phyloP scores from a whole-genome alignment of 2,113 vertebrate species.

The Apus apus region DNA sequence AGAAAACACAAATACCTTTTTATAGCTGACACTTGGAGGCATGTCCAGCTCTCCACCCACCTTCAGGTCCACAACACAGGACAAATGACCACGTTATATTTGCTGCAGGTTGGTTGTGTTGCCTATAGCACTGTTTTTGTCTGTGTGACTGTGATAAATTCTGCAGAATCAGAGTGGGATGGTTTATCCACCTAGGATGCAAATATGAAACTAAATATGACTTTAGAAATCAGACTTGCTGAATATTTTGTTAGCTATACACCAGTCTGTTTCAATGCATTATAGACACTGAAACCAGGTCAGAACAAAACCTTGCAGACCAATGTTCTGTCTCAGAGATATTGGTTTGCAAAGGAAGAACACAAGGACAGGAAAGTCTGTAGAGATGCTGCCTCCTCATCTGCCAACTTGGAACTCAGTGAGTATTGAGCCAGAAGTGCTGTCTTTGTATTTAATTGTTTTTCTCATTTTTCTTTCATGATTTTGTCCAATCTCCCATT shows the following conservation, averaged over 20 bases:
- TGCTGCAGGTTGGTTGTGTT: not conserved
- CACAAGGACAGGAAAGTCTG: not conserved
- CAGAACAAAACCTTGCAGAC: not conserved
- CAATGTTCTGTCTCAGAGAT: not conserved
- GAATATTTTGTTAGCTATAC: not conserved
- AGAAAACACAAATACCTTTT: not conserved
- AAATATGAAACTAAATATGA: not conserved
- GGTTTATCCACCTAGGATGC: not conserved
- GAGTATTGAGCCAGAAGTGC: not conserved
- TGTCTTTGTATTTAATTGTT: not conserved
- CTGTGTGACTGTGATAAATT: rapidly evolving
- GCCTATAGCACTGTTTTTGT: not conserved
- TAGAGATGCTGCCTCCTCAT: not conserved
- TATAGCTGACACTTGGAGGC: not conserved
- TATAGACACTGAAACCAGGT: not conserved
- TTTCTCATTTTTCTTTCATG: not conserved
- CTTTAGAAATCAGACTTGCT: not conserved
- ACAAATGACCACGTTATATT: rapidly evolving
- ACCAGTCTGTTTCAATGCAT: not conserved
- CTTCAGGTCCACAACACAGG: not conserved
- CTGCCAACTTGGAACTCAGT: not conserved
- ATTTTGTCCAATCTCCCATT: not conserved
- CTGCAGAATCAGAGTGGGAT: not conserved
- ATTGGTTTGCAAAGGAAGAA: not conserved
- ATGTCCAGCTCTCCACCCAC: not conserved